Evolutionary conservation across 2,797 vertebrate species (phyloP).

Genomic region (Chelon labrosus): DNA sequence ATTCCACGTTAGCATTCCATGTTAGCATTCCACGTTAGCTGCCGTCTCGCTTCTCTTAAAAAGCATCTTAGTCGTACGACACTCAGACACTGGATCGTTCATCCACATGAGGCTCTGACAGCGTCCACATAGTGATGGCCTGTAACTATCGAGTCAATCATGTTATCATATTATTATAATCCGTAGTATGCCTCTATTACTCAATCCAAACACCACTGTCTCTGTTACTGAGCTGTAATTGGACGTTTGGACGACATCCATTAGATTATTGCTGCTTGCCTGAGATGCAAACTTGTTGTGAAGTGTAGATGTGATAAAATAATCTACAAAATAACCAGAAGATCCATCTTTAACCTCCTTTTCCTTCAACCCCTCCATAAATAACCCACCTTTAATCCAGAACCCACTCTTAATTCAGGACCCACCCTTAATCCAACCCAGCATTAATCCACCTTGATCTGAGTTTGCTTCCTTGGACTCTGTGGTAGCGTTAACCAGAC

Average conservation of each 20-base stretch:
- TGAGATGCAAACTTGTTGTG: conserved; percentile 48
- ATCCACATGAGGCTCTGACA: no score
- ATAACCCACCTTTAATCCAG: conserved; percentile 20
- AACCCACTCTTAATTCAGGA: neutral
- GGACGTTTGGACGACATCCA: no score
- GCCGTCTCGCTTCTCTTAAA: no score
- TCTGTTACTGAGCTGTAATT: neutral
- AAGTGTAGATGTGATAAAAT: conserved; percentile 28
- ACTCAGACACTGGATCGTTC: no score
- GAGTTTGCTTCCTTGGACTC: neutral
- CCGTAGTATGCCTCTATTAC: no score
- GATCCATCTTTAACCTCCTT: conserved; percentile 30
- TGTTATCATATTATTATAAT: no score
- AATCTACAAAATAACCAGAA: conserved; percentile 34
- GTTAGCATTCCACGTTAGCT: no score
- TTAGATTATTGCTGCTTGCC: conserved; percentile 49
- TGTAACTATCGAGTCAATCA: no score
- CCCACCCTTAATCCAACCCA: conserved; percentile 14
- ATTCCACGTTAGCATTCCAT: no score
- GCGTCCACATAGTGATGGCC: no score
- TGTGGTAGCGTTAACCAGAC: conserved; percentile 40
- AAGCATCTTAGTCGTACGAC: no score
- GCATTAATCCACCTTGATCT: conserved; percentile 37
- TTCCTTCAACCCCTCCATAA: neutral
- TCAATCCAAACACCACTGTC: no score